Evolutionary conservation across 2,888 invertebrate species (phyloP), one percentile per base, ranked within the genome.

Genomic region (Mimumesa dahlbomi): DNA sequence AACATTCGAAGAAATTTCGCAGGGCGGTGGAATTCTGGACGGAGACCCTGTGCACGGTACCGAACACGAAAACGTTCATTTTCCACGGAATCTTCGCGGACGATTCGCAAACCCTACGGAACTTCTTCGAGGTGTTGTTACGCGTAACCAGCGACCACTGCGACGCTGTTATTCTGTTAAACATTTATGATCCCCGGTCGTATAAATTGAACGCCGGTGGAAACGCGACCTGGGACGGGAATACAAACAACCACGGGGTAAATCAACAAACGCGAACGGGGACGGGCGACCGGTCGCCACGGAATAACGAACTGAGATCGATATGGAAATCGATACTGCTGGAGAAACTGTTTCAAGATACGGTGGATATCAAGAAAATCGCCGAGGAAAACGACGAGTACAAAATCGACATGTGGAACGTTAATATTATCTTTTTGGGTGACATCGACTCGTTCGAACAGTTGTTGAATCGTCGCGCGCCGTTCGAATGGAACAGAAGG

Each of bases 1-100:
- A 50, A 0, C 6, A 4, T 2, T 0, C 16, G 13, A 1, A 49
- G 4, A 34, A 18, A n/a, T 52, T 59, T 5, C 14, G 11, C 1
- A 6, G 7, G 5, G 49, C 50, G 1, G 1, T 62, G 0, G 54
- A 58, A 29, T 75, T 67, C 36, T 74, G 74, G 74, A 64, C 67
- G 4, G 53, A 49, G 2, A 49, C 58, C 1, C 9, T 75, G 2
- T 73, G 74, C 53, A 16, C 22, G 1, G 18, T 71, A 25, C 49
- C 49, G 16, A 25, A 49, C 2, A 50, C 50, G 1, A 73, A 71
- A 29, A 70, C 43, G 0, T 13, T 71, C 0, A 36, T 64, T 11
- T 64, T 75, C 13, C 56, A 73, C 2, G 31, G 50, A 2, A 42
- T 71, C 0, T 54, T 54, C 19, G 9, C 14, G 0, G 38, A 49